phyloP scores from a whole-genome alignment of 1,140 invertebrate species.

The Drosophila repletoides region DNA sequence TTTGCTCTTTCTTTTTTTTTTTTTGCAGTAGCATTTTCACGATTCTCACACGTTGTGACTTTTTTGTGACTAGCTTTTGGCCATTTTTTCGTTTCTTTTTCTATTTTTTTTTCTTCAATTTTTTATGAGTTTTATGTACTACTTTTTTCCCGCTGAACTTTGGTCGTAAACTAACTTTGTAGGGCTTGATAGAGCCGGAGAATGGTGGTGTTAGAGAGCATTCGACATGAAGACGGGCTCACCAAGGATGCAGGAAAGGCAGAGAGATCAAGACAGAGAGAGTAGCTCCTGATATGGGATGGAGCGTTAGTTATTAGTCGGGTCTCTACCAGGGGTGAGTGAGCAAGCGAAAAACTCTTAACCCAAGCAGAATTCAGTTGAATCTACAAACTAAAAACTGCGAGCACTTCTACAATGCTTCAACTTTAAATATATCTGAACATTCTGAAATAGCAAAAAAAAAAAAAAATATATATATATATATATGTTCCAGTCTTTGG shows the following conservation, averaged over 20 bases:
- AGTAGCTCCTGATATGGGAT: background rate
- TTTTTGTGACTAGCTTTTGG: conserved; percentile 62
- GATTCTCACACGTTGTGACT: conserved; percentile 48
- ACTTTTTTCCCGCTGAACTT: conserved; percentile 66
- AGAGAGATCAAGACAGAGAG: background rate
- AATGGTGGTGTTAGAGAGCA: background rate
- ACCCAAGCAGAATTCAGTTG: conserved; percentile 7
- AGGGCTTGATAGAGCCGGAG: conserved; percentile 59
- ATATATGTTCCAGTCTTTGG: too few relatives aligned
- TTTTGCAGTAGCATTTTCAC: conserved; percentile 42
- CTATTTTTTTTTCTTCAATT: conserved; percentile 39
- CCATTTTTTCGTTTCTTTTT: conserved; percentile 42
- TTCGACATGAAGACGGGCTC: background rate
- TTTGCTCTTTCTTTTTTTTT: conserved; percentile 34
- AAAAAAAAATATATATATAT: background rate
- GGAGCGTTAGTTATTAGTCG: conserved; percentile 68
- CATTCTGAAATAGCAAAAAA: background rate
- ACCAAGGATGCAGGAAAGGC: too few relatives aligned
- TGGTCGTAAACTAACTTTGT: conserved; percentile 78
- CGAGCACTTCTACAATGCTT: background rate
- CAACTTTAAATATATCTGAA: background rate
- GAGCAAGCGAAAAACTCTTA: conserved; percentile 31
- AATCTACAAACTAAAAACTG: conserved; percentile 17
- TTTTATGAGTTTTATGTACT: conserved; percentile 54
- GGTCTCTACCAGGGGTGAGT: conserved; percentile 44